These are phyloP conservation scores for Melanostoma scalare DNA, from an alignment of 2,888 invertebrate genomes.

Conservation along the genomic window DNA sequence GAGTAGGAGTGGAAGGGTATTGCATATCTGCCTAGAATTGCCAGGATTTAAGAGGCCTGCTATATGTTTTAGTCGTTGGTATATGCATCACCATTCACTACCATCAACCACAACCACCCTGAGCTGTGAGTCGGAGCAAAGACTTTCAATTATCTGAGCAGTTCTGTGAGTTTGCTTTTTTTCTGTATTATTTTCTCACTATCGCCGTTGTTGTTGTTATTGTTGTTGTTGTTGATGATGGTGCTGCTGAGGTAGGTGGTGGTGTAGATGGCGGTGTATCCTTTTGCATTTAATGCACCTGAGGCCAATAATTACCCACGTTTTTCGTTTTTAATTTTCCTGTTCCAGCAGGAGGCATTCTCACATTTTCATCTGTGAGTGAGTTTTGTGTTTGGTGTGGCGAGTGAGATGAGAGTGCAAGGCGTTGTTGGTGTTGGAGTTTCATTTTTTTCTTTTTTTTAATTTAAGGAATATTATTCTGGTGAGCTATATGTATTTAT, in stretches of 20 bases:
- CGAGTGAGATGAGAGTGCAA: not conserved
- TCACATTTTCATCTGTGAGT: slow-evolving; percentile 54
- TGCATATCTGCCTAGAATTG: slow-evolving; percentile 29
- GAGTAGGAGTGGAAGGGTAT: slow-evolving; percentile 32
- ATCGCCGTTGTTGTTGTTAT: slow-evolving; percentile 57
- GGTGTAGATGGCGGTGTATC: slow-evolving; percentile 66
- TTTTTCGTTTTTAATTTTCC: slow-evolving; percentile 76
- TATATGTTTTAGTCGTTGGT: slow-evolving; percentile 31
- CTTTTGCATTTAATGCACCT: slow-evolving; percentile 75
- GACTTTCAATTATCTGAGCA: slow-evolving; percentile 69
- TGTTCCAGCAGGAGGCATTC: slow-evolving; percentile 71
- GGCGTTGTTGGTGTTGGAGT: slow-evolving; percentile 37
- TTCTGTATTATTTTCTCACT: slow-evolving; percentile 64
- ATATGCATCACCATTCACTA: slow-evolving; percentile 59
- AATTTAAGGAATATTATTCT: slow-evolving; percentile 69
- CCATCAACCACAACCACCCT: not conserved
- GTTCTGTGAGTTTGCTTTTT: slow-evolving; percentile 29
- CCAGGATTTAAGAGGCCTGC: slow-evolving; percentile 44
- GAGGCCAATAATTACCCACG: slow-evolving; percentile 77
- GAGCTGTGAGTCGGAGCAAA: slow-evolving; percentile 54
- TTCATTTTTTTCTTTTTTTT: slow-evolving; percentile 45
- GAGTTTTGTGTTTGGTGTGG: slow-evolving; percentile 29
- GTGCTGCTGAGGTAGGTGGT: slow-evolving; percentile 5
- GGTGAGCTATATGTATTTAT: slow-evolving; percentile 31
- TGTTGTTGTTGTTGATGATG: not conserved